phyloP scores from a whole-genome alignment of 2,113 vertebrate species.

The Pipra filicauda region DNA sequence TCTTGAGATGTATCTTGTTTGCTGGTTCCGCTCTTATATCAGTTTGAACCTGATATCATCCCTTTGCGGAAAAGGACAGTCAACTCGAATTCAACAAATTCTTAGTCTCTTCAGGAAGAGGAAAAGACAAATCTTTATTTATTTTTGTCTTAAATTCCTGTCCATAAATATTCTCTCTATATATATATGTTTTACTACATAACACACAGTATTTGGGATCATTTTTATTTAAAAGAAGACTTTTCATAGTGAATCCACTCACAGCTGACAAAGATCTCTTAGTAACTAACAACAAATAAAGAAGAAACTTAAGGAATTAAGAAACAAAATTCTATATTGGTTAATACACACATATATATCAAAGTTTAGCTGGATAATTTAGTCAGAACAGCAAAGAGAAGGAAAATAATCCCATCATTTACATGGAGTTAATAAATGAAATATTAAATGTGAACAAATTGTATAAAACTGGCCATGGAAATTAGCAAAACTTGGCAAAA shows the following conservation, averaged over 20 bases:
- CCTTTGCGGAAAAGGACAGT: not conserved
- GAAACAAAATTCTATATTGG: not conserved
- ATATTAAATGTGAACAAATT: not conserved
- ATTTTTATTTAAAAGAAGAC: not conserved
- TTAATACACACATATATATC: not conserved
- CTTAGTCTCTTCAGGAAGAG: not conserved
- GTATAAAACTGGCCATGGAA: not conserved
- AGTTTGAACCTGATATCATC: not conserved
- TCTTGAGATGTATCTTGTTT: not conserved
- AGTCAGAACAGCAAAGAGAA: not conserved
- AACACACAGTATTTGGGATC: not conserved
- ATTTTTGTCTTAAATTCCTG: not conserved
- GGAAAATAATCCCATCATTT: not conserved
- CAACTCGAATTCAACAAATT: not conserved
- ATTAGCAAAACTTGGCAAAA: conserved; percentile 34
- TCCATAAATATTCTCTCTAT: not conserved
- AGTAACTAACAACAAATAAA: not conserved
- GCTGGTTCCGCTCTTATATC: not conserved
- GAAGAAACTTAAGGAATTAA: not conserved
- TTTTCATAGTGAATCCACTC: not conserved
- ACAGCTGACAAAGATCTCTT: not conserved
- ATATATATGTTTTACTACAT: not conserved
- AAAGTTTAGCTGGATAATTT: not conserved
- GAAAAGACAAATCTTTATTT: not conserved
- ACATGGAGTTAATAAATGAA: not conserved